These are phyloP conservation scores for Metaphire vulgaris DNA, from an alignment of 1,140 invertebrate species.

Conservation along the genomic window DNA sequence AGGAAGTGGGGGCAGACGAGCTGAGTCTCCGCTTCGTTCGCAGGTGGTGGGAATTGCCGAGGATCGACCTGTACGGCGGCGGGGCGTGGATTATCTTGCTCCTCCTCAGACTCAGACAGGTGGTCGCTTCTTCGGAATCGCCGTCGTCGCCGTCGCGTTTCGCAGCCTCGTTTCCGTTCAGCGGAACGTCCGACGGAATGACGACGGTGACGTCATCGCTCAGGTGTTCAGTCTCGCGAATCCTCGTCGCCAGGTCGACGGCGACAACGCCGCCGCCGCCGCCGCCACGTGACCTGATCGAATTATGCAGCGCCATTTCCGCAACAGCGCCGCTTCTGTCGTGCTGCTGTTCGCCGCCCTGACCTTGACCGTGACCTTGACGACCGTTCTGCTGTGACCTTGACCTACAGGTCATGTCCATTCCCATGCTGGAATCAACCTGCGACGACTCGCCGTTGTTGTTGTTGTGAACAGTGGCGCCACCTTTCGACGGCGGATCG, in stretches of 20 bases:
- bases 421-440: too few species aligned
- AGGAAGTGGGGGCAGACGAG: not conserved
- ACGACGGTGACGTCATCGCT: constrained; percentile 43
- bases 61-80: constrained; percentile 19
- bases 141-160: constrained; percentile 2
- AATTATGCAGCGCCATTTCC: too few species aligned
- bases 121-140: constrained; percentile 23
- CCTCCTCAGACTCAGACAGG: constrained; percentile 27
- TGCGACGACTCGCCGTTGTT: too few species aligned
- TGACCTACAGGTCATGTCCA: constrained; percentile 1
- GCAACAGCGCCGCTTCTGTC: too few species aligned
- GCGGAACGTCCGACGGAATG: constrained; percentile 39
- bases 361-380: too few species aligned
- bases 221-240: constrained; percentile 39
- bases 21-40: constrained; percentile 10
- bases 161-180: constrained; percentile 29
- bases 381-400: too few species aligned
- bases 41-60: not conserved
- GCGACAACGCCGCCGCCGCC: not conserved
- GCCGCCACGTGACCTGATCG: too few species aligned
- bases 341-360: too few species aligned
- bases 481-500: too few species aligned
- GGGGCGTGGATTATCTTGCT: constrained; percentile 15
- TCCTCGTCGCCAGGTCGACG: constrained; percentile 28
- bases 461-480: too few species aligned